A percentile compares a stretch with the other conserved stretches of the same genome.
These are phyloP conservation scores for Rutilus rutilus DNA, from an alignment of 2,113 vertebrate genomes.

Conservation along the genomic window DNA sequence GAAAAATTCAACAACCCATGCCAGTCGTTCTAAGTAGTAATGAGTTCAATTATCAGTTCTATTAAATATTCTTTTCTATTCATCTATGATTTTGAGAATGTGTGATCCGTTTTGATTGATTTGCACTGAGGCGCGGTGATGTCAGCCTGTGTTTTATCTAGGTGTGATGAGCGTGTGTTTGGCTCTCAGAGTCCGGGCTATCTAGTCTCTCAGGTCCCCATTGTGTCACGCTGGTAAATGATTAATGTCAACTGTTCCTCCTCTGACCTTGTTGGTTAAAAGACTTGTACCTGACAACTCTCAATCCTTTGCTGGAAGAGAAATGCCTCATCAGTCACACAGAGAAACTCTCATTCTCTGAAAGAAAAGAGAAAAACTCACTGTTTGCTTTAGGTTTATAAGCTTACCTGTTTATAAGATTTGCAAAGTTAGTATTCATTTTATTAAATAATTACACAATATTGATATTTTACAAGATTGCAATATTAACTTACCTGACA, in stretches of 20 bases:
- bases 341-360: conserved; percentile 47
- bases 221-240: conserved; percentile 70
- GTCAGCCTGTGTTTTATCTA: conserved; percentile 62
- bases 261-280: conserved; percentile 76
- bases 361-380: conserved; percentile 4
- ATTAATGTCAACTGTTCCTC: conserved; percentile 75
- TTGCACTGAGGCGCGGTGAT: conserved; percentile 60
- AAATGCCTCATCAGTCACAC: conserved; percentile 58
- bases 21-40: neutral
- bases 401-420: neutral
- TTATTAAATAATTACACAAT: neutral
- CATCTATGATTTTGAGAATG: neutral
- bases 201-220: conserved; percentile 68
- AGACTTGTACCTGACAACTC: conserved; percentile 76
- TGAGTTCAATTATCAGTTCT: neutral
- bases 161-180: conserved; percentile 67
- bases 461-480: neutral
- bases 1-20: neutral
- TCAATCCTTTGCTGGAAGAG: conserved; percentile 61
- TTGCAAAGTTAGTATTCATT: neutral
- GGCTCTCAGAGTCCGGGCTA: conserved; percentile 65
- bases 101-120: conserved; percentile 55
- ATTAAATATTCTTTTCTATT: neutral
- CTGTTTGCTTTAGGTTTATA: neutral
- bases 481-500: neutral